These are phyloP conservation scores for Phlogophora meticulosa DNA, from an alignment of 2,888 invertebrate species.

Conservation along the genomic window DNA sequence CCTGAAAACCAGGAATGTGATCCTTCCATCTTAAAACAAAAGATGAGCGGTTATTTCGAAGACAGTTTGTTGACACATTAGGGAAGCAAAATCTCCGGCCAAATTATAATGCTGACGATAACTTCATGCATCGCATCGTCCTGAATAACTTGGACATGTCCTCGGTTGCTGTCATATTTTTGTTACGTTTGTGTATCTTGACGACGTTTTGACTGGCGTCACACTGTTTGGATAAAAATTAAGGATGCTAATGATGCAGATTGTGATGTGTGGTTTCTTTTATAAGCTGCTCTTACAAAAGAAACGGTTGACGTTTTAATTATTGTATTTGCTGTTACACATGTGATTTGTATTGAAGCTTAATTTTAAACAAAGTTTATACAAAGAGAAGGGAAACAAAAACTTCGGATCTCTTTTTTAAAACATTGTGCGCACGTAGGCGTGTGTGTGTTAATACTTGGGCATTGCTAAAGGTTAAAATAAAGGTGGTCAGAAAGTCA, in stretches of 20 bases:
- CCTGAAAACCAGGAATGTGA: conserved; percentile 15
- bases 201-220: conserved; percentile 40
- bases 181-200: conserved; percentile 25
- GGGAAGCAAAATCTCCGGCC: conserved; percentile 19
- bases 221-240: conserved; percentile 29
- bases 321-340: not conserved
- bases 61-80: conserved; percentile 52
- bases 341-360: not conserved
- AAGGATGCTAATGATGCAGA: conserved; percentile 32
- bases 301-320: conserved; percentile 5
- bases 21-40: conserved; percentile 46
- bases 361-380: no score
- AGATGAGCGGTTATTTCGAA: conserved; percentile 18
- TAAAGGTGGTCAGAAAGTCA: no score
- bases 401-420: no score
- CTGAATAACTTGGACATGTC: conserved; percentile 42
- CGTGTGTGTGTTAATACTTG: no score
- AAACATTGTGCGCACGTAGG: no score
- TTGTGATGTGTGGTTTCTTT: conserved; percentile 27
- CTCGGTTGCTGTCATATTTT: conserved; percentile 38
- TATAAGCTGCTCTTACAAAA: not conserved
- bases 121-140: conserved; percentile 44
- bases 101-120: conserved; percentile 60
- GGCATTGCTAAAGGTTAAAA: no score
- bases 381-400: no score